Conservation (phyloP, 2,113 vertebrate species). For the Charadrius vociferus region DNA sequence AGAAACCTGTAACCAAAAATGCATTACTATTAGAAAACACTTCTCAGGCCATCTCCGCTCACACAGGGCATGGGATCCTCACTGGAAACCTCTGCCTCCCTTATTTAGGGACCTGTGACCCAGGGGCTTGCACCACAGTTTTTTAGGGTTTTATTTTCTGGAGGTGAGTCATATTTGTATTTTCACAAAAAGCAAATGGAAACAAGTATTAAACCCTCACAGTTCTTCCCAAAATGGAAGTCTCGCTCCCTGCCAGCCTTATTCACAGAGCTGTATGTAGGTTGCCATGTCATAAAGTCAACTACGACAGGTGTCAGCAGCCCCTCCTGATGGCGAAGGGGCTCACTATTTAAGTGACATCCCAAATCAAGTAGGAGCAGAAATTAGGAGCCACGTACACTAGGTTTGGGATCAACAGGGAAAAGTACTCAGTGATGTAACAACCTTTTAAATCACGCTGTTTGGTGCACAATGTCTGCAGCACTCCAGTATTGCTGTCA, state of each 20-base stretch:
- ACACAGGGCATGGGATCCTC: too few relatives aligned
- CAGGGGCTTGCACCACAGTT: background rate
- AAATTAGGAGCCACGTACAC: background rate
- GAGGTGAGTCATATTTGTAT: background rate
- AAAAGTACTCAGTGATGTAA: background rate
- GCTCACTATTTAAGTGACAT: background rate
- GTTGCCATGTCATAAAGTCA: background rate
- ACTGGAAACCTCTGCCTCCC: background rate
- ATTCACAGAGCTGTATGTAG: background rate
- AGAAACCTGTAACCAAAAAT: too few relatives aligned
- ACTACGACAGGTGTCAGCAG: rapidly evolving
- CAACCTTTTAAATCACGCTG: background rate
- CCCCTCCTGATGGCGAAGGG: background rate
- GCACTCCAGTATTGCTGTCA: background rate
- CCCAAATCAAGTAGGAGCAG: background rate
- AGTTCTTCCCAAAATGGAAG: background rate
- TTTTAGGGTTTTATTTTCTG: background rate
- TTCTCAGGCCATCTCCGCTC: too few relatives aligned
- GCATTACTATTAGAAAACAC: too few relatives aligned
- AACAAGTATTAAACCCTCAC: background rate
- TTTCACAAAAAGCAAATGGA: background rate
- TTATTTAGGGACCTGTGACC: rapidly evolving
- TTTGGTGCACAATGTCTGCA: background rate
- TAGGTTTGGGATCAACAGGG: background rate
- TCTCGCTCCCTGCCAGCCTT: background rate